Conservation (phyloP, 2,797 vertebrate species). For the Rhabdophis nuchalis region DNA sequence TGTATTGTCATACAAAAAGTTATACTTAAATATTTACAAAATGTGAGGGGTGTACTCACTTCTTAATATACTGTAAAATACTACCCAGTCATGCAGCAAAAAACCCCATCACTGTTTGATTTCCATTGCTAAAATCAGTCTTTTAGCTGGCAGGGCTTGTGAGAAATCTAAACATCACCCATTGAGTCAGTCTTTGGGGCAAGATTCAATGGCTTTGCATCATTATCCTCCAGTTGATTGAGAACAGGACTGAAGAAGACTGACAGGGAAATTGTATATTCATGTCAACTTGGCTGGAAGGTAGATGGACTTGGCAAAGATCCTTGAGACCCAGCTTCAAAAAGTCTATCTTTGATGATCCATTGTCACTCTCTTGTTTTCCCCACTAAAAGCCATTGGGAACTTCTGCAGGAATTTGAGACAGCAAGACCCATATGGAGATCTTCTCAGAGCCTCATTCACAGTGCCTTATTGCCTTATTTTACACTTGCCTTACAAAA, state of each 20-base stretch:
- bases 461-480: background rate
- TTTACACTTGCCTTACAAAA: background rate
- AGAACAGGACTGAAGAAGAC: conserved; percentile 56
- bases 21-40: too few species aligned
- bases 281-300: conserved; percentile 50
- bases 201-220: conserved; percentile 46
- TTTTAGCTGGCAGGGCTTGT: conserved; percentile 42
- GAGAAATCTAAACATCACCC: background rate
- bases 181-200: conserved; percentile 8
- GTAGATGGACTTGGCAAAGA: conserved; percentile 58
- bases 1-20: too few species aligned
- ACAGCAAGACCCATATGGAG: background rate
- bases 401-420: conserved; percentile 56
- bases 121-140: conserved; percentile 36
- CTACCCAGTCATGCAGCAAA: conserved; percentile 51
- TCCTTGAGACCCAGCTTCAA: conserved; percentile 27
- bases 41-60: too few species aligned
- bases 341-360: conserved; percentile 48
- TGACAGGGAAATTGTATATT: conserved; percentile 60
- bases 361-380: conserved; percentile 41
- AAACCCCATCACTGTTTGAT: conserved; percentile 6
- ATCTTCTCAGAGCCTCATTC: background rate
- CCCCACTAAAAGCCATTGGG: conserved; percentile 19
- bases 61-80: background rate
- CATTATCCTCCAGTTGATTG: conserved; percentile 60